Evolutionary conservation across 2,113 vertebrate species (phyloP), one percentile per base, ranked within the genome.

Genomic region (Geococcyx californianus): DNA sequence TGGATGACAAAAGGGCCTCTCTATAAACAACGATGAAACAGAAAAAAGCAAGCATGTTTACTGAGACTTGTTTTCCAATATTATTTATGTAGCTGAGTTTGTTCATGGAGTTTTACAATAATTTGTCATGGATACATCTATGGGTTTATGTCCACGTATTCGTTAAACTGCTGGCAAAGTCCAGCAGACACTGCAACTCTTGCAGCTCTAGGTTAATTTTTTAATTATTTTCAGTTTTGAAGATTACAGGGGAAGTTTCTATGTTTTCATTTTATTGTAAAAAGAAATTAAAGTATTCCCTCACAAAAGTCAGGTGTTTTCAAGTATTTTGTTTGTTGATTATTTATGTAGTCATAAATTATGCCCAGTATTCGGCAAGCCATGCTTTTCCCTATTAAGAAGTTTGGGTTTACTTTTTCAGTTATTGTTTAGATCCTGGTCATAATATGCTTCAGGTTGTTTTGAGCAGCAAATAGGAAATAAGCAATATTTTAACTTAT

Each of bases 391-490:
- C 96, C 87, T 69, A 52, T 77, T 96, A 88, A 97, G 96, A 95
- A 4, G 6, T 92, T 97, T 97, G 85, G 72, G 95, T 97, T 97
- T 93, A 87, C 95, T 97, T 89, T 96, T 93, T 82, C 92, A 58
- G 87, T 97, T 93, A 97, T 96, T 98, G 97, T 98, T 95, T 96
- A 95, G 80, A 92, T 70, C 89, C 90, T 49, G 60, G 87, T 88
- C 94, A 96, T 85, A 97, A 95, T 76, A 96, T 67, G 93, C 90
- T 96, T 93, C 84, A 89, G 84, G 92, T 97, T 96, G 97, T 96
- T 97, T 94, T 97, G 76, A 97, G 90, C 66, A 96, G 96, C 87
- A 78, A 80, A 97, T 82, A 96, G 97, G 97, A 97, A 98, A 97
- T 88, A 94, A 97, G 89, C 93, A 89, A 58, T 96, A 93, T 91